Conservation (phyloP, 1,140 invertebrate genomes). For the Papilio machaon region DNA sequence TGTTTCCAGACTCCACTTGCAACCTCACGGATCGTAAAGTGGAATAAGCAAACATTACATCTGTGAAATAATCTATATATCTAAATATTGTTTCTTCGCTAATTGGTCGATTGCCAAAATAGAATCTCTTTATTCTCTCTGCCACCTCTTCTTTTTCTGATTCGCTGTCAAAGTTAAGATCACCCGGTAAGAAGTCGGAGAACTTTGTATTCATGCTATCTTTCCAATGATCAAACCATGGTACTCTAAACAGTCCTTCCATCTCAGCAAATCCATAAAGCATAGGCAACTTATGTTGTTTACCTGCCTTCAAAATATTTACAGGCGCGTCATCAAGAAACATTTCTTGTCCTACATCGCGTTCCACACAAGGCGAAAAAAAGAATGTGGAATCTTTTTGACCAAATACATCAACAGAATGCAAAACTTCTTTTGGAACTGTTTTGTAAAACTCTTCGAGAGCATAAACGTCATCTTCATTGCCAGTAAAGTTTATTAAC, state of each 20-base stretch:
- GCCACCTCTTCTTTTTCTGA: constrained; percentile 48
- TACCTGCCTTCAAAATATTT: constrained; percentile 56
- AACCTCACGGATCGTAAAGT: constrained; percentile 51
- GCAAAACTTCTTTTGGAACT: constrained; percentile 50
- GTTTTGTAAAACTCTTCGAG: constrained; percentile 65
- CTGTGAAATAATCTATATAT: constrained; percentile 61
- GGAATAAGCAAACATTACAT: constrained; percentile 56
- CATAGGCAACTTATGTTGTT: constrained; percentile 59
- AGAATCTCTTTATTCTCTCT: constrained; percentile 51
- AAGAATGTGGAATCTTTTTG: constrained; percentile 47
- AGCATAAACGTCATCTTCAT: constrained; percentile 51
- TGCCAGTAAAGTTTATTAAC: constrained; percentile 46
- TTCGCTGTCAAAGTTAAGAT: constrained; percentile 56
- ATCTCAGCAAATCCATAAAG: constrained; percentile 61
- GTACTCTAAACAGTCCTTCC: constrained; percentile 57
- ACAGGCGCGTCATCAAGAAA: constrained; percentile 58
- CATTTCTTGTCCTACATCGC: constrained; percentile 53
- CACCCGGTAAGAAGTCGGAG: constrained; percentile 58
- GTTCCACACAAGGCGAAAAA: constrained; percentile 64
- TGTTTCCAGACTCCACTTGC: constrained; percentile 51
- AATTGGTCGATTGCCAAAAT: constrained; percentile 51
- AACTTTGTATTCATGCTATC: constrained; percentile 64
- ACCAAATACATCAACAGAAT: constrained; percentile 39
- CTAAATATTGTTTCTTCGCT: constrained; percentile 48
- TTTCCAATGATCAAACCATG: constrained; percentile 55